Conservation (phyloP, 2,113 vertebrate genomes). For the Cricetomys ansorgei region DNA sequence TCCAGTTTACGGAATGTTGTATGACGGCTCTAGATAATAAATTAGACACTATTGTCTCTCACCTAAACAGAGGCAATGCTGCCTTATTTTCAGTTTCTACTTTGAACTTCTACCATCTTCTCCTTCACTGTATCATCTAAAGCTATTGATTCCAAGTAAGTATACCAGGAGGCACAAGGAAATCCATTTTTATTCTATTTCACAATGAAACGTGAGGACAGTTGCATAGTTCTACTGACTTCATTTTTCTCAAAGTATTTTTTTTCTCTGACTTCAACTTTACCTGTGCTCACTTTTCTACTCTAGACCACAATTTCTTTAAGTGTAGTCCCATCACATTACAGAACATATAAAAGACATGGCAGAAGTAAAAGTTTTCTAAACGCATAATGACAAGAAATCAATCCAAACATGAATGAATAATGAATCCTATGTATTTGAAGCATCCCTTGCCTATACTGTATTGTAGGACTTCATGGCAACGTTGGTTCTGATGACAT, state of each 20-base stretch:
- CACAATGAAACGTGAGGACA: not conserved
- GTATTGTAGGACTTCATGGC: too few species aligned
- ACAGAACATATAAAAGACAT: fast-evolving
- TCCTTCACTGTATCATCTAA: not conserved
- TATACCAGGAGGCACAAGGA: not conserved
- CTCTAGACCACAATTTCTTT: too few species aligned
- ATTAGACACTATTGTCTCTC: not conserved
- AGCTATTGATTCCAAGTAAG: not conserved
- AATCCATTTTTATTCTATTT: too few species aligned
- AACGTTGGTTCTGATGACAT: too few species aligned
- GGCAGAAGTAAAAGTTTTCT: too few species aligned
- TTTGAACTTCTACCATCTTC: not conserved
- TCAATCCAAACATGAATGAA: too few species aligned
- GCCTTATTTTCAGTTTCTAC: not conserved
- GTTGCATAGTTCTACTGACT: not conserved
- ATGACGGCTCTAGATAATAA: not conserved
- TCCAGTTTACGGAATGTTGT: not conserved
- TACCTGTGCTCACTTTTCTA: not conserved
- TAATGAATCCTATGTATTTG: too few species aligned
- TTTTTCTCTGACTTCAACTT: not conserved
- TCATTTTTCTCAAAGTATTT: not conserved
- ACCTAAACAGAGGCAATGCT: not conserved
- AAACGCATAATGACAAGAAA: too few species aligned
- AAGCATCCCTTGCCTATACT: too few species aligned
- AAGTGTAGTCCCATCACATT: too few species aligned